Evolutionary conservation across 2,888 invertebrate species (phyloP), one percentile per base, ranked within the genome.

Genomic region (Rhagophthalmus giganteus): DNA sequence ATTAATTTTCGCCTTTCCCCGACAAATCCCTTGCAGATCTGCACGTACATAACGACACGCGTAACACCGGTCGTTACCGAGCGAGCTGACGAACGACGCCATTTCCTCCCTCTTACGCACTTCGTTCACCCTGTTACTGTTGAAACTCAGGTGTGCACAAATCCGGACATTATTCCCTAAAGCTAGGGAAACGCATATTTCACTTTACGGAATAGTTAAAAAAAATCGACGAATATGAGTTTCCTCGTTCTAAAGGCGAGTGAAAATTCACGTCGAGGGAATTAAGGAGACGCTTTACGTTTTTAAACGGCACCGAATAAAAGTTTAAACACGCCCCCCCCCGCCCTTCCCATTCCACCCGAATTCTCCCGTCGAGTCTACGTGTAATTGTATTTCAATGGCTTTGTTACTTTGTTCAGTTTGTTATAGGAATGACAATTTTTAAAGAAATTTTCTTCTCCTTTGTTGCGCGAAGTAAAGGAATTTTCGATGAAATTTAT

Each of bases 41-140:
- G 59, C 62, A 59, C 63, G 64, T 63, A 61, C 63, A 63, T 63
- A 65, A 65, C 64, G 67, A 65, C 64, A 64, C 61, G 63, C 62
- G 62, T 64, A 64, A 64, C 58, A 63, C 60, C 57, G 62, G 61
- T 66, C 63, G 64, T 65, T 64, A 61, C 63, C 59, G 58, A 60
- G 61, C 58, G 54, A 56, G 61, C 61, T 63, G 65, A 65, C 62
- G 64, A 62, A 65, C 62, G 60, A 60, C 58, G 55, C 60, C 55
- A 63, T 63, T 65, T 65, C 61, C 62, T 55, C 55, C 55, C 57
- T 44, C 49, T 20, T 53, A 55, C 60, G 61, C 57, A 51, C 54
- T 42, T 41, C 41, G 28, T 46, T 39, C 52, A 35, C 40, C 26
- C 53, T 38, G 20, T 40, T 45, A 39, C 38, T 45, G 51, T 53